Evolutionary conservation across 2,888 invertebrate species (phyloP), one percentile per base, ranked within the genome.

Genomic region (Hydropsyche betteni): DNA sequence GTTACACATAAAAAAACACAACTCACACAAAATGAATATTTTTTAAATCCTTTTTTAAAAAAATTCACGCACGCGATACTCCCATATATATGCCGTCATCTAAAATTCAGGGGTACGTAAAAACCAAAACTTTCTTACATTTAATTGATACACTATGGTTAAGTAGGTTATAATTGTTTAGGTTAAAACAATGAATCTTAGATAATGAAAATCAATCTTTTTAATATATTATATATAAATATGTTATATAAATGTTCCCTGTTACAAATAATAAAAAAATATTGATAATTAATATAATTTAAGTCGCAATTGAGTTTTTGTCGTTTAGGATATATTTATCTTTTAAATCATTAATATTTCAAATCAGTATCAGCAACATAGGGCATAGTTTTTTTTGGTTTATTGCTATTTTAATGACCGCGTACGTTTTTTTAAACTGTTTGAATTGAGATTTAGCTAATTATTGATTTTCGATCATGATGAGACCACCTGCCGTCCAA

Each of bases 241-340:
- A 88, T 87, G 87, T 88, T 88, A 88, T 87, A 87, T 87, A 86
- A 88, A 88, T 87, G 88, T 87, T 88, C 87, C 88, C 88, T 88
- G 88, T 88, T 88, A 88, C 87, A 86, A 86, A 87, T 85, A 74
- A 75, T 61, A 74, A 87, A 85, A 24, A 75, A 68, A 76, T 77
- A 78, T 74, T 76, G 74, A 79, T 78, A 77, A 78, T 75, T 74
- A 73, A 76, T 78, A 77, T 69, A 75, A 80, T 79, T 77, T 77
- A 78, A 80, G 72, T 76, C 77, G 75, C 75, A 79, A 76, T 58
- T 55, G 55, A 75, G 77, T 74, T 80, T 80, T 76, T 76, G 75
- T 76, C 79, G 77, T 78, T 78, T 78, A 77, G 79, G 69, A 79
- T 75, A 24, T 24, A 8, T 44, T 44, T 10, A 79, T 79, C 79